Evolutionary conservation across 2,113 vertebrate species (phyloP).

Genomic region (Calypte anna): DNA sequence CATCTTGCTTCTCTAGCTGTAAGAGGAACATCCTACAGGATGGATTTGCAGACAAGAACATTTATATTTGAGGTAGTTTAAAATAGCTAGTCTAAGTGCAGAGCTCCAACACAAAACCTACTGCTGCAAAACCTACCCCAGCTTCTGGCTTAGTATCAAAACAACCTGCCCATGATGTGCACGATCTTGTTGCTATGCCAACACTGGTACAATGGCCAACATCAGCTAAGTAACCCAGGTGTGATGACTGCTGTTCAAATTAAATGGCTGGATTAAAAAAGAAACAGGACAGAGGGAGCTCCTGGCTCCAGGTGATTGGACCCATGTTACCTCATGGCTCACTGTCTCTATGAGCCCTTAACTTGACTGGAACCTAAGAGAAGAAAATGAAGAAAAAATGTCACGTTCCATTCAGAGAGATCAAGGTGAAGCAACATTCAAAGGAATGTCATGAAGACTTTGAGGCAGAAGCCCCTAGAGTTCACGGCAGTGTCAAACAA

Average conservation of each 20-base stretch:
- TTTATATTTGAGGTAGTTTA: neutral
- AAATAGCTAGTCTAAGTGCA: neutral
- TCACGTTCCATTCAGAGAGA: neutral
- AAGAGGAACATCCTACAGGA: neutral
- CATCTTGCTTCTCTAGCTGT: neutral
- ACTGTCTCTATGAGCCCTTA: neutral
- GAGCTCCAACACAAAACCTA: neutral
- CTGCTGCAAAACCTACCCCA: neutral
- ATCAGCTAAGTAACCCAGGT: neutral
- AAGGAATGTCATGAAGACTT: neutral
- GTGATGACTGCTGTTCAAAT: neutral
- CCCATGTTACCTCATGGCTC: neutral
- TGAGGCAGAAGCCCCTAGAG: neutral
- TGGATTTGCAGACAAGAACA: neutral
- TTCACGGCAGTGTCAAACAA: neutral
- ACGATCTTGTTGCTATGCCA: neutral
- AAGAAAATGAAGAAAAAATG: neutral
- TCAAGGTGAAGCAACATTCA: neutral
- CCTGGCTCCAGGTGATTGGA: neutral
- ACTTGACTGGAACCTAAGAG: neutral
- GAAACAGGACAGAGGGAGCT: neutral
- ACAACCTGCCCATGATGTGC: neutral
- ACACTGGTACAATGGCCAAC: neutral
- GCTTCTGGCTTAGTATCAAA: neutral
- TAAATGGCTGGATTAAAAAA: neutral